phyloP scores from a whole-genome alignment of 2,888 invertebrate species.

The Sturmia bella region DNA sequence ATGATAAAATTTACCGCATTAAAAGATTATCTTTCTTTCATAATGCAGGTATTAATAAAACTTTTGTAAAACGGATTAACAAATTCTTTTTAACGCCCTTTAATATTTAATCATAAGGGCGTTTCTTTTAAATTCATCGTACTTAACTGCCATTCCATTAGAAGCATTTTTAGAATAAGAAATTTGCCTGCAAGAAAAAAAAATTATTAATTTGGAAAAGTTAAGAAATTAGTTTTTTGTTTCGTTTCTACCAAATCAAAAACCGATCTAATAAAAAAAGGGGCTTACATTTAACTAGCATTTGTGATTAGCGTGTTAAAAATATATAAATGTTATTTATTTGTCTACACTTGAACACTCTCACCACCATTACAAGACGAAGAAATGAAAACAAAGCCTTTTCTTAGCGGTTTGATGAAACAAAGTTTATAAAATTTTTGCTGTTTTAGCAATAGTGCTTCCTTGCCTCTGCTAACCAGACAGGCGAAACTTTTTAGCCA shows the following conservation, averaged over 20 bases:
- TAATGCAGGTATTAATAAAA: constrained; percentile 31
- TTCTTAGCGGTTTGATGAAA: constrained; percentile 29
- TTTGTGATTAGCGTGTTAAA: constrained; percentile 68
- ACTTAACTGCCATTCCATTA: constrained; percentile 38
- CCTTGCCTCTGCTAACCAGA: constrained; percentile 32
- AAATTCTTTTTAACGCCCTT: constrained; percentile 21
- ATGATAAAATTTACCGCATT: neutral
- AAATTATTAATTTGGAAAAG: constrained; percentile 51
- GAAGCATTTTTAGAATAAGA: neutral
- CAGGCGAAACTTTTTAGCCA: constrained; percentile 34
- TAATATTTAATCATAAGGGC: constrained; percentile 32
- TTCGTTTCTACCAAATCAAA: constrained; percentile 41
- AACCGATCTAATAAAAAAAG: constrained; percentile 25
- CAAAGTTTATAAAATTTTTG: constrained; percentile 3
- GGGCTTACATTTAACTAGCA: constrained; percentile 42
- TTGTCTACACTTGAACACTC: constrained; percentile 65
- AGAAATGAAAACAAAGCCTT: constrained; percentile 5
- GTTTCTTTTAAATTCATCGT: constrained; percentile 47
- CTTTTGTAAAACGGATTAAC: constrained; percentile 23
- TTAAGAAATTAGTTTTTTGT: constrained; percentile 44
- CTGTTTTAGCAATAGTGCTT: neutral
- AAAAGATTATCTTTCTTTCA: constrained; percentile 12
- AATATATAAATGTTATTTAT: constrained; percentile 66
- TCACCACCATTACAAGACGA: neutral
- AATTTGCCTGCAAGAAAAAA: neutral